These are phyloP conservation scores for Otolemur garnettii DNA, from an alignment of 2,113 vertebrate genomes.

Conservation along the genomic window DNA sequence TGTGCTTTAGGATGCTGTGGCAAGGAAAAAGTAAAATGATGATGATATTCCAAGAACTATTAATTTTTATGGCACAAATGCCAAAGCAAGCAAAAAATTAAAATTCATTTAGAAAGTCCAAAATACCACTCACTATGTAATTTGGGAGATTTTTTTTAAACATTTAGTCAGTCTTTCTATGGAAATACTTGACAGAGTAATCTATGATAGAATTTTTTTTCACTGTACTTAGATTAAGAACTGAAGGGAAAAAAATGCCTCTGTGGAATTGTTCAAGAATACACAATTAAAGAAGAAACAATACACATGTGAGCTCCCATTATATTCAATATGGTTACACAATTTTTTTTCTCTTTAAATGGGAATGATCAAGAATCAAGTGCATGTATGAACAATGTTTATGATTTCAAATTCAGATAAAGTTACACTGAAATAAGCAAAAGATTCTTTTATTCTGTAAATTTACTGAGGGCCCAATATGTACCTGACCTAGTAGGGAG, in stretches of 20 bases:
- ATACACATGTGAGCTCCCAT: background rate
- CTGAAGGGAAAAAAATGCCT: background rate
- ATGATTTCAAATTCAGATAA: conserved; percentile 12
- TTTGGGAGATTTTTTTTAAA: conserved; percentile 9
- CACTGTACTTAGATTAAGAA: conserved; percentile 50
- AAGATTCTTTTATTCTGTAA: background rate
- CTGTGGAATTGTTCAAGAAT: conserved; percentile 31
- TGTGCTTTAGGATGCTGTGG: background rate
- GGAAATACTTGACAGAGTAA: conserved; percentile 20
- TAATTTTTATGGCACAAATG: conserved; percentile 49
- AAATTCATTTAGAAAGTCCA: conserved; percentile 16
- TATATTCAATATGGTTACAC: background rate
- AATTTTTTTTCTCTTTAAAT: conserved; percentile 31
- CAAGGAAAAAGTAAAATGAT: conserved; percentile 51
- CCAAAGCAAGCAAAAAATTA: conserved; percentile 20
- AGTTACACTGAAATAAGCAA: conserved; percentile 53
- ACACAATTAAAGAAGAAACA: conserved; percentile 28
- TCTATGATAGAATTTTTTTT: background rate
- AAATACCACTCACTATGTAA: conserved; percentile 11
- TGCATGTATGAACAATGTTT: background rate
- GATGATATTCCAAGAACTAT: conserved; percentile 53
- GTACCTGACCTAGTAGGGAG: background rate
- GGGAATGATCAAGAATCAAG: conserved; percentile 51
- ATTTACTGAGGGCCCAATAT: conserved; percentile 24
- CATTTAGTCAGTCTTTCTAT: conserved; percentile 9